Conservation (phyloP, 2,797 vertebrate genomes). For the Mus spretus region DNA sequence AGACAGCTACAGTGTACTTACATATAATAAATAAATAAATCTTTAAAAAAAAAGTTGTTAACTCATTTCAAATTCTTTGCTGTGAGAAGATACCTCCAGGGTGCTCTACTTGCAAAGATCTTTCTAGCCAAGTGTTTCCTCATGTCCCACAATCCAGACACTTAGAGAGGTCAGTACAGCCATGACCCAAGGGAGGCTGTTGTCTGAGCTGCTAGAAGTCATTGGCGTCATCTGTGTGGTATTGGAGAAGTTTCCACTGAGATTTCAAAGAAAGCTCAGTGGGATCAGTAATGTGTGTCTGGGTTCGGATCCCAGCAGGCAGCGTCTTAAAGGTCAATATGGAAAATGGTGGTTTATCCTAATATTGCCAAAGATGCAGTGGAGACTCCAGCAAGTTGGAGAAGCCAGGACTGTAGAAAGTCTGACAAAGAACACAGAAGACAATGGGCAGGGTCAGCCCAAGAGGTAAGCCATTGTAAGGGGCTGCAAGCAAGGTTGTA, state of each 20-base stretch:
- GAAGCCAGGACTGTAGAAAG: not conserved
- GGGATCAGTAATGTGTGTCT: too few species aligned
- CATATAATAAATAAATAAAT: too few species aligned
- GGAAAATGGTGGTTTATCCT: too few species aligned
- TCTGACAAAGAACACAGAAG: not conserved
- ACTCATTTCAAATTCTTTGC: not conserved
- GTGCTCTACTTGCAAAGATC: not conserved
- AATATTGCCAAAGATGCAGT: not conserved
- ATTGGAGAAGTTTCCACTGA: not conserved
- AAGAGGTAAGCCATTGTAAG: not conserved
- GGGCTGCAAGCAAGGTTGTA: not conserved
- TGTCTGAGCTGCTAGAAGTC: not conserved
- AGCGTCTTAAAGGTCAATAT: not conserved
- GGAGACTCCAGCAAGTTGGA: not conserved
- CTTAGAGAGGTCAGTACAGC: not conserved
- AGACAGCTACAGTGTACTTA: too few species aligned
- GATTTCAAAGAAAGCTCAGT: not conserved
- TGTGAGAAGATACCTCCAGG: not conserved
- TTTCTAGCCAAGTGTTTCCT: not conserved
- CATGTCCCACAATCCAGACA: not conserved
- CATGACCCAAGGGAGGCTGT: not conserved
- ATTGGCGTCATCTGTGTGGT: not conserved
- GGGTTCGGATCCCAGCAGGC: not conserved
- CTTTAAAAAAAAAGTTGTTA: too few species aligned
- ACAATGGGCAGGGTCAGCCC: not conserved